Evolutionary conservation across 2,888 invertebrate species (phyloP), one percentile per base, ranked within the genome.

Genomic region (Carabus problematicus): DNA sequence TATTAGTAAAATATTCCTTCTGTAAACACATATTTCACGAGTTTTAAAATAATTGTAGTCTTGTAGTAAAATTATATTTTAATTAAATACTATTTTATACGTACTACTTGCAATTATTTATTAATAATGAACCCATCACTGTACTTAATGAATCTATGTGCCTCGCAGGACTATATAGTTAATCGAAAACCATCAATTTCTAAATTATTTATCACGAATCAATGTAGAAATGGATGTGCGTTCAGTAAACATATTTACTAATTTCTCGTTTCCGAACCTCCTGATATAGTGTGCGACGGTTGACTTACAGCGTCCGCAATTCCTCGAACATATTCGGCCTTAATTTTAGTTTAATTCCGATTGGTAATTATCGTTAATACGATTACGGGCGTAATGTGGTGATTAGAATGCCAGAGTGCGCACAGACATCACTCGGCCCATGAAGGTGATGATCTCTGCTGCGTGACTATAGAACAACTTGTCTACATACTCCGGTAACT

Each of bases 261-360:
- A 29, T 29, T 29, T 29, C 29, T 29, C 29, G 29, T 29, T 29
- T 3, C 2, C 29, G 29, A 6, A 29, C 6, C 29, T 2, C 29
- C 6, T 29, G 29, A 29, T 29, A 29, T 29, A 29, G 29, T 7
- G 47, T 47, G 7, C 7, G 16, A 14, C 47, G 18, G 52, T 52
- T 52, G 16, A 52, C 19, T 18, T 16, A 9, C 16, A 12, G 52
- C 52, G 52, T 52, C 52, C 52, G 52, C 52, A 52, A 52, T 52
- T 52, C 52, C 1, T 16, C 8, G 11, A 7, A 47, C 47, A 47
- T 47, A 47, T 47, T 47, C 47, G 52, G 52, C 54, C 52, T 67
- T 67, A 67, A 67, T 67, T 67, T 67, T 43, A 60, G 67, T 59
- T 67, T 67, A 67, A 67, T 67, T 60, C 43, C 67, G 14, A 43